Base-by-base conservation (phyloP, 2,113 vertebrate species). In the Puntigrus tetrazona region DNA sequence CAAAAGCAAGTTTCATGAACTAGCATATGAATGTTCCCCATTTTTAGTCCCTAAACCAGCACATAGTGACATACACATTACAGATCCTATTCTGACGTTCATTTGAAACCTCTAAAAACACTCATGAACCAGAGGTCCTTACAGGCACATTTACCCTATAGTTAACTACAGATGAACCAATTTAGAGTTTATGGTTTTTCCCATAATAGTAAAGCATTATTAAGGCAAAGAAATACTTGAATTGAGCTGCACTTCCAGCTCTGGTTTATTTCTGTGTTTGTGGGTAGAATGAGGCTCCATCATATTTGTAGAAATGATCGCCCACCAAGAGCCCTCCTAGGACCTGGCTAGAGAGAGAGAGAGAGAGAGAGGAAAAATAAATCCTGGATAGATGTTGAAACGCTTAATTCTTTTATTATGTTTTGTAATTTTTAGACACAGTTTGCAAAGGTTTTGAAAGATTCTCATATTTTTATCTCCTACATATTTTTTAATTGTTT, bases 301-400 rank as follows among this genome's bases (percentile, higher is more conserved):
- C n/a, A 31, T 57, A 81, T 87, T 87, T 38, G 45, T 61, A 76
- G 59, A 77, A 78, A 77, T 47, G 11, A 76, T 76, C 72, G 50
- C 82, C 77, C 86, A 87, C 82, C 55, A 69, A 20, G 25, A 52
- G 74, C 47, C 38, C 69, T 73, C 38, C 69, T 13, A 25, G 38
- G 69, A 73, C 69, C 38, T 43, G 69, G 69, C 69, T 43, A 43
- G 38, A 11, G 36, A 43, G 5, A 72, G 47, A 50, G 47, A 1
- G 34, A 70, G 34, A 22, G 4, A 72, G 22, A n/a, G 5, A 43
- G 5, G 22, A 25, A 43, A 72, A 43, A 25, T 38, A 20, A 70
- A 43, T 11, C 22, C 10, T 41, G 69, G 69, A 9, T 38, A 11
- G 67, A 70, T 41, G 34, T 72, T 72, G 69, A 73, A 73, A 73